phyloP scores from a whole-genome alignment of 2,113 vertebrate species.

The Beaufortia kweichowensis region DNA sequence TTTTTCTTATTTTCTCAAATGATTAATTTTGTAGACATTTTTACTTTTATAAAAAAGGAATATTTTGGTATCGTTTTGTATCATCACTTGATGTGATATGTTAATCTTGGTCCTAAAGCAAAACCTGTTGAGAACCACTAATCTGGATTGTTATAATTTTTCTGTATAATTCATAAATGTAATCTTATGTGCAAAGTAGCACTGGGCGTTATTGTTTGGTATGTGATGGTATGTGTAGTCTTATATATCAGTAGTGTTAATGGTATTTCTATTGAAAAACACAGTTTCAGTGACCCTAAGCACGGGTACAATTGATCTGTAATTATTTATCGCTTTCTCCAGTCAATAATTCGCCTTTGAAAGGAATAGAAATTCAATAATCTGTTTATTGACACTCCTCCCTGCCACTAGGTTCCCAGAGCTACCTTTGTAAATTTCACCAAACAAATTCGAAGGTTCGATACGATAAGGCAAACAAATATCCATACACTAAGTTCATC shows the following conservation, averaged over 20 bases:
- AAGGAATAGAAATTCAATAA: neutral
- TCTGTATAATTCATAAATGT: neutral
- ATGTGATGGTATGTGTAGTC: neutral
- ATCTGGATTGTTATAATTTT: neutral
- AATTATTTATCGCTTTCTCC: constrained; percentile 12
- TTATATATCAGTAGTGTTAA: constrained; percentile 27
- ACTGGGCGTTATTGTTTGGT: neutral
- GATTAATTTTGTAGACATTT: no score
- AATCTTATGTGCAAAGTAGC: neutral
- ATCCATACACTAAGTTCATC: neutral
- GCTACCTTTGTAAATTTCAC: neutral
- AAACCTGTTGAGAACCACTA: no score
- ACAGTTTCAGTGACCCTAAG: constrained; percentile 14
- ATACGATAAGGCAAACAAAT: neutral
- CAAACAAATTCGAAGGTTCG: neutral
- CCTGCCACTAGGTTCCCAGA: neutral
- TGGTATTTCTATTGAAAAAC: neutral
- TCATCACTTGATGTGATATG: neutral
- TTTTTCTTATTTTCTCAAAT: no score
- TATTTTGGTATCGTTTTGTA: no score
- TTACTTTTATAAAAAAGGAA: no score
- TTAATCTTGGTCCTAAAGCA: no score
- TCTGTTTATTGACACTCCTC: neutral
- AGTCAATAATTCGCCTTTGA: neutral
- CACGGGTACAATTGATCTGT: neutral